These are phyloP conservation scores for Melanerpes formicivorus DNA, from an alignment of 2,113 vertebrate genomes.

Conservation along the genomic window DNA sequence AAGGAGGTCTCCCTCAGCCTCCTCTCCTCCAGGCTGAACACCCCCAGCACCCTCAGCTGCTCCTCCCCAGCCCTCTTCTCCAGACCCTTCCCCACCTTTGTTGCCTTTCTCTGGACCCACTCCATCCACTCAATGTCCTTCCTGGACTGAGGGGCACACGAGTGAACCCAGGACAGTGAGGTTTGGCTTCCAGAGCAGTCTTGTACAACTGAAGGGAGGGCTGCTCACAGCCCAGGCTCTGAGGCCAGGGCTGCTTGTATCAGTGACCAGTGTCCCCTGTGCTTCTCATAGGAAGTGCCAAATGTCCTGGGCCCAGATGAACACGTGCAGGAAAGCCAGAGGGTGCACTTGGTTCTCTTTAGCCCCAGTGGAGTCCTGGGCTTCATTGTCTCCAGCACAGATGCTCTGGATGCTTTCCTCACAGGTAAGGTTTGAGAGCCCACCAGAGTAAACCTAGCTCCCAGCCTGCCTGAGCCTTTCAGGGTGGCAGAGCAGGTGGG, in stretches of 20 bases:
- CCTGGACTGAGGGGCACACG: no score
- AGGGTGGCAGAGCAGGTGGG: background rate
- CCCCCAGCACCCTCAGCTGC: no score
- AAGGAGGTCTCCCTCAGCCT: no score
- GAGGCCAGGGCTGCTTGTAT: background rate
- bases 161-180: no score
- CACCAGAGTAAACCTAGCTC: background rate
- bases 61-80: no score
- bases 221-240: background rate
- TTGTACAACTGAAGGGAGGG: background rate
- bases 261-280: background rate
- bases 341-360: conserved; percentile 84
- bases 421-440: conserved; percentile 69
- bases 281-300: conserved; percentile 74
- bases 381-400: conserved; percentile 77
- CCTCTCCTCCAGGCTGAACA: no score
- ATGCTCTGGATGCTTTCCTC: conserved; percentile 78
- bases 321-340: conserved; percentile 72
- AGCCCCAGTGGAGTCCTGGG: conserved; percentile 83
- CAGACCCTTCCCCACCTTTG: no score
- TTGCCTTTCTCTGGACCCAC: no score
- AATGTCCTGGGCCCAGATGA: conserved; percentile 85
- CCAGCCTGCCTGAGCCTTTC: background rate
- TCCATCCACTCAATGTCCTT: no score
- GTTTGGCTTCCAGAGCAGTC: background rate